phyloP scores from a whole-genome alignment of 2,888 invertebrate genomes.

The Siphlonurus alternatus region DNA sequence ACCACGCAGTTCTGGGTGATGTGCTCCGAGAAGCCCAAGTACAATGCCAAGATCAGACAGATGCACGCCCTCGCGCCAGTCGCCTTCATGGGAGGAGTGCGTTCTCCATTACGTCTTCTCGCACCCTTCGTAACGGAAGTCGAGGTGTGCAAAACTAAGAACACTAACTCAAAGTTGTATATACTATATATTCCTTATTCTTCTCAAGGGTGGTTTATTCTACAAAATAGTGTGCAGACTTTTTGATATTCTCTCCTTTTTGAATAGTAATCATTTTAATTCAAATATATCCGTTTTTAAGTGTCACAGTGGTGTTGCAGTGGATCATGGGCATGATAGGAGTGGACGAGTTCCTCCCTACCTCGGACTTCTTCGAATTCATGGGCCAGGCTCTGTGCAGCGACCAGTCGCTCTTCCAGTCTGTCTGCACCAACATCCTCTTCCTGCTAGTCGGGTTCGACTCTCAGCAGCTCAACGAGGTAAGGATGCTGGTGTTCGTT shows the following conservation, averaged over 20 bases:
- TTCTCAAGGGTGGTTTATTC: too few species aligned
- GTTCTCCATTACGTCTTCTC: neutral
- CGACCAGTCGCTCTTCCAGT: conserved; percentile 34
- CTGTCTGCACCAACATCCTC: conserved; percentile 44
- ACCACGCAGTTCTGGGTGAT: conserved; percentile 58
- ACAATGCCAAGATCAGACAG: conserved; percentile 44
- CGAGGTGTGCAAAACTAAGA: too few species aligned
- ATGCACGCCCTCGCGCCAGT: conserved; percentile 55
- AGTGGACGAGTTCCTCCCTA: conserved; percentile 46
- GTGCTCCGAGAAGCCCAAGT: conserved; percentile 46
- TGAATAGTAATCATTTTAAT: too few species aligned
- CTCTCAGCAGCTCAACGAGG: conserved; percentile 22
- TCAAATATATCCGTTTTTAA: conserved; percentile 14
- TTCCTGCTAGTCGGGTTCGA: conserved; percentile 38
- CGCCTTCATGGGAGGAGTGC: conserved; percentile 26
- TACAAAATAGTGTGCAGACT: too few species aligned
- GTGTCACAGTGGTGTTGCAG: too few species aligned
- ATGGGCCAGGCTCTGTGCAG: conserved; percentile 36
- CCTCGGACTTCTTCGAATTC: conserved; percentile 30
- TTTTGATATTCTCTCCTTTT: too few species aligned
- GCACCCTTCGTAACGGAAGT: conserved; percentile 1
- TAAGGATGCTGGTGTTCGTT: too few species aligned
- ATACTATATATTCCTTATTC: neutral
- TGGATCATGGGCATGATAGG: conserved; percentile 31
- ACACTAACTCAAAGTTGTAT: too few species aligned